phyloP scores from a whole-genome alignment of 2,113 vertebrate species.

The Alectura lathami region DNA sequence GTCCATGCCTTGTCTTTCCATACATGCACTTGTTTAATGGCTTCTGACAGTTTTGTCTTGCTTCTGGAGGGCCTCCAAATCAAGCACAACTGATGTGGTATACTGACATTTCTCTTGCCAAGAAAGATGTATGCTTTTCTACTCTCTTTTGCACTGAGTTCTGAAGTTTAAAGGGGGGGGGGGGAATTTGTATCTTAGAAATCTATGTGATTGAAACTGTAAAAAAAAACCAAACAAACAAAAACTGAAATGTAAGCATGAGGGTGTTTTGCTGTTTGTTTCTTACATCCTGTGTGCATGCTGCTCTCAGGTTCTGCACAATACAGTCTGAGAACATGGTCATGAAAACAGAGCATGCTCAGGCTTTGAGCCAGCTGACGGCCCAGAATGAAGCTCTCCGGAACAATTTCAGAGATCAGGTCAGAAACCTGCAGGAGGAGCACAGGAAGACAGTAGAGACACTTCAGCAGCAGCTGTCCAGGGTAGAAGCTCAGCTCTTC shows the following conservation, averaged over 20 bases:
- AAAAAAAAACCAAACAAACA: no score
- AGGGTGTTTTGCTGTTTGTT: not conserved
- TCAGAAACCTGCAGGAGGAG: conserved; percentile 90
- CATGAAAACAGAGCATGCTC: conserved; percentile 85
- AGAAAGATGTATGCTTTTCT: not conserved
- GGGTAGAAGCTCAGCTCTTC: conserved; percentile 90
- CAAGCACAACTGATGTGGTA: not conserved
- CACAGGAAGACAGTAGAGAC: conserved; percentile 91
- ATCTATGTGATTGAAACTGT: not conserved
- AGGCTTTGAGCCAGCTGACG: conserved; percentile 81
- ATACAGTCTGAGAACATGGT: conserved; percentile 87
- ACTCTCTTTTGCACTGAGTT: not conserved
- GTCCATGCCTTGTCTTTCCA: not conserved
- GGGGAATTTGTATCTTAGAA: no score
- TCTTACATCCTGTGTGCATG: not conserved
- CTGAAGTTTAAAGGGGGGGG: not conserved
- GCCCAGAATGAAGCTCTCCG: conserved; percentile 86
- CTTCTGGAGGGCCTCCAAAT: not conserved
- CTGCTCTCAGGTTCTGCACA: conserved; percentile 81
- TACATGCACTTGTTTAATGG: not conserved
- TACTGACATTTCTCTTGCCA: not conserved
- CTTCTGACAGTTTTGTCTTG: not conserved
- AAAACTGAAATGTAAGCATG: not conserved
- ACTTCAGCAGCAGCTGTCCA: conserved; percentile 88
- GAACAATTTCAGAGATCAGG: conserved; percentile 88